Evolutionary conservation across 1,140 invertebrate genomes (phyloP).

Genomic region (Danaus plexippus): DNA sequence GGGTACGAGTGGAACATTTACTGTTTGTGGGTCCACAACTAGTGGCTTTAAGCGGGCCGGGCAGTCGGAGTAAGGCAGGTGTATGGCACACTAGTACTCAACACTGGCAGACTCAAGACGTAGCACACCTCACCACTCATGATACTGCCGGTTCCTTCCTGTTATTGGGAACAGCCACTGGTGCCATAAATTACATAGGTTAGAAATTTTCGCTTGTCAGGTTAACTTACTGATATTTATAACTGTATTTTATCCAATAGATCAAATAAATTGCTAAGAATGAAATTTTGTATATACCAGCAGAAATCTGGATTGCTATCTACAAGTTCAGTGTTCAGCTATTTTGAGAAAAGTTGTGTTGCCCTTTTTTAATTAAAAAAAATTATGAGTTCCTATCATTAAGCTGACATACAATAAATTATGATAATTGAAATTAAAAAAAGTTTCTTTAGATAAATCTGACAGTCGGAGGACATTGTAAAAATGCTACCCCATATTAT

Average conservation of each 20-base stretch:
- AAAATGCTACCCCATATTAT: too few relatives aligned
- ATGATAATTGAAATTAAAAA: too few relatives aligned
- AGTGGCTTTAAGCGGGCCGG: constrained; percentile 86
- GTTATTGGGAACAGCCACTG: constrained; percentile 94
- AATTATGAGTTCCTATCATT: too few relatives aligned
- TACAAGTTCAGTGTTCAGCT: too few relatives aligned
- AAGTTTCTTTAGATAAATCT: too few relatives aligned
- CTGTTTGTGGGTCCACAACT: constrained; percentile 98
- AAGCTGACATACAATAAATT: too few relatives aligned
- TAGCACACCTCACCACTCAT: constrained; percentile 94
- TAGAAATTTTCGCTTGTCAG: constrained; percentile 18
- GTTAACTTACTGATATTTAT: background rate
- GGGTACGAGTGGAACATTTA: constrained; percentile 93
- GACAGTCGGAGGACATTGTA: too few relatives aligned
- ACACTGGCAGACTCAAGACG: constrained; percentile 98
- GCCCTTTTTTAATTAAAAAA: too few relatives aligned
- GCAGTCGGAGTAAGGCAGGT: constrained; percentile 90
- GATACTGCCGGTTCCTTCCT: constrained; percentile 97
- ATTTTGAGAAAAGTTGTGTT: too few relatives aligned
- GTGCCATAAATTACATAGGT: constrained; percentile 98
- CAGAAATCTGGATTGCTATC: too few relatives aligned
- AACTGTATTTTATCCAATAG: too few relatives aligned
- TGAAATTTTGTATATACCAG: constrained; percentile 1
- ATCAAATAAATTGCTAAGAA: too few relatives aligned
- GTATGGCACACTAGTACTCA: constrained; percentile 99